phyloP scores from a whole-genome alignment of 2,888 invertebrate species.

The Leptothorax acervorum region DNA sequence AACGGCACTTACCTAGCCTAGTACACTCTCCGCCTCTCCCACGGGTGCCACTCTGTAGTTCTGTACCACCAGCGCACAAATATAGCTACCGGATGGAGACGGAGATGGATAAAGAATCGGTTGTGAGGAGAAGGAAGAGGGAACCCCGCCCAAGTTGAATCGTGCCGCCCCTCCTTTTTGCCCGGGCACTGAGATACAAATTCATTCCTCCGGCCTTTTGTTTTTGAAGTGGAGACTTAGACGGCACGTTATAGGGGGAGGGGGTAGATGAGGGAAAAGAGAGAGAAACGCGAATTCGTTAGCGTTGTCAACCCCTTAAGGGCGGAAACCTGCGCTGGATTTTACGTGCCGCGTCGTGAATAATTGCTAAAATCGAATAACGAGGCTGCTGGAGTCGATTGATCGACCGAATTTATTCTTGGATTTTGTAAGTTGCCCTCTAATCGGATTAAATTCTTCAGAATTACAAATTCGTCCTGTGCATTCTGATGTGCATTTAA shows the following conservation, averaged over 20 bases:
- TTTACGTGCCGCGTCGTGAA: slow-evolving; percentile 70
- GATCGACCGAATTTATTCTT: slow-evolving; percentile 58
- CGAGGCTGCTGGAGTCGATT: slow-evolving; percentile 61
- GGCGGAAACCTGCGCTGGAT: slow-evolving; percentile 47
- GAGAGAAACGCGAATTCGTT: slow-evolving; percentile 72
- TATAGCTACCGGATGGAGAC: slow-evolving; percentile 73
- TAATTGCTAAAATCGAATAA: slow-evolving; percentile 74
- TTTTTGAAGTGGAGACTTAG: slow-evolving; percentile 68
- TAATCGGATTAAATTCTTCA: slow-evolving; percentile 41
- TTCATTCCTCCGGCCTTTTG: slow-evolving; percentile 71
- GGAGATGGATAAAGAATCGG: slow-evolving; percentile 42
- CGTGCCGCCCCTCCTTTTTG: slow-evolving; percentile 44
- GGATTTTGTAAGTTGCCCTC: neutral
- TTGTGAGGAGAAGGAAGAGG: slow-evolving; percentile 20
- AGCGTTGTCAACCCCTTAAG: slow-evolving; percentile 69
- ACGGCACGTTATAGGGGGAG: slow-evolving; percentile 21
- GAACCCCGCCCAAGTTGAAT: slow-evolving; percentile 74
- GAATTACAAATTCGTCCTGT: slow-evolving; percentile 45
- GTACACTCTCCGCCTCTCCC: slow-evolving; percentile 58
- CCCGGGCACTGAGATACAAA: slow-evolving; percentile 71
- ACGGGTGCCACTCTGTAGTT: slow-evolving; percentile 50
- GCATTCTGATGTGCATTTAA: slow-evolving; percentile 30
- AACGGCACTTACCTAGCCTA: slow-evolving; percentile 81
- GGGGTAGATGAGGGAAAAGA: neutral
- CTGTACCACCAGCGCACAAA: slow-evolving; percentile 74